Conservation (phyloP, 2,888 invertebrate species). For the Tholera decimalis region DNA sequence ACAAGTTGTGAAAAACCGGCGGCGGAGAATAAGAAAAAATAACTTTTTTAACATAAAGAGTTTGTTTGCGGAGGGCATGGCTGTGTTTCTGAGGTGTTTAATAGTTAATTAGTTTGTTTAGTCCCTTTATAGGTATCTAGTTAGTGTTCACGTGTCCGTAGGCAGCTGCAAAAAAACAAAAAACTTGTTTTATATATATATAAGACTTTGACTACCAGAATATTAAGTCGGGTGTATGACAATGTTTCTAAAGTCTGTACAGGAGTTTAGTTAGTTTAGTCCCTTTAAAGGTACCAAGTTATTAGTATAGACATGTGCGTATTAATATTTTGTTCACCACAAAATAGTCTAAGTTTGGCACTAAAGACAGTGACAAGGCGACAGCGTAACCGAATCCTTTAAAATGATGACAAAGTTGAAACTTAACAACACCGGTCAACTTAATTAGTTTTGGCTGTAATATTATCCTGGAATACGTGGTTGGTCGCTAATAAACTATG, state of each 20-base stretch:
- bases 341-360: constrained; percentile 21
- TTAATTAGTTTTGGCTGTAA: constrained; percentile 21
- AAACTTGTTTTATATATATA: too few relatives aligned
- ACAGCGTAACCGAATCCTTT: constrained; percentile 19
- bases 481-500: neutral
- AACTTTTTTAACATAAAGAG: constrained; percentile 7
- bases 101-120: neutral
- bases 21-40: constrained; percentile 23
- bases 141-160: neutral
- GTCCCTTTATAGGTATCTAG: too few relatives aligned
- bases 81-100: neutral
- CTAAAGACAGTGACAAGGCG: neutral
- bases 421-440: neutral
- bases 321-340: constrained; percentile 14
- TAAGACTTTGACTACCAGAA: too few relatives aligned
- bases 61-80: constrained; percentile 11
- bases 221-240: too few relatives aligned
- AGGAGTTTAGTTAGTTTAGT: neutral
- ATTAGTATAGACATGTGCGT: neutral
- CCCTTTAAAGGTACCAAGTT: neutral
- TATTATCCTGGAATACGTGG: neutral
- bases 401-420: constrained; percentile 27
- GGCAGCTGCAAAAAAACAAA: too few relatives aligned
- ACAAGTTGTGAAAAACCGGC: constrained; percentile 63
- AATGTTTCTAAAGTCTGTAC: too few relatives aligned